Evolutionary conservation across 2,797 vertebrate genomes (phyloP), one percentile per base, ranked within the genome.

Genomic region (Lutjanus campechanus): DNA sequence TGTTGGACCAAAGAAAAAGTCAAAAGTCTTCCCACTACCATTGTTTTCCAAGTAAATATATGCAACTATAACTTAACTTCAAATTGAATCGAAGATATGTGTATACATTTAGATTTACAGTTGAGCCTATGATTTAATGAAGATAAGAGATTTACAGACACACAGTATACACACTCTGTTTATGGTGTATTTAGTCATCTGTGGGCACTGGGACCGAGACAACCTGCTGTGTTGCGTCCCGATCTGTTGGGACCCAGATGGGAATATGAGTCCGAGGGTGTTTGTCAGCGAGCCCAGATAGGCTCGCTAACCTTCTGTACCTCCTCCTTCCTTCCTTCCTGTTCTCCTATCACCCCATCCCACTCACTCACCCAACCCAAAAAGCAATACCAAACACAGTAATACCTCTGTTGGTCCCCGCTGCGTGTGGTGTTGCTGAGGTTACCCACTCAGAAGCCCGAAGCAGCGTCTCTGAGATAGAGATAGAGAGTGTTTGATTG

Each of bases 391-490:
- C 73, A 83, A 85, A 89, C 84, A 66, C 89, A 90, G 89, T 92
- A 91, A 93, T 91, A 85, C 89, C 88, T 90, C 85, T 90, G 89
- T 76, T 89, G 88, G 90, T 93, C 91, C 91, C 90, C 73, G 81
- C 83, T 84, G 92, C 93, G 90, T 94, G 85, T 78, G 92, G 91
- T 91, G 79, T 81, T 89, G 94, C 90, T 83, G 95, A 96, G 97
- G 96, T 96, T 96, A 96, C 91, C 92, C 84, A 95, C 95, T 96
- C 94, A 94, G 91, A 93, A 75, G 82, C 88, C 84, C 95, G 93
- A 87, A 86, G 80, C 77, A 19, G 64, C 11, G 76, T 81, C 65
- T 88, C 74, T 5, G 76, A 77, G 69, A 90, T 72, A 64, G 80
- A 82, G 90, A 82, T 16, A 22, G 80, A 71, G 79, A 77, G 25